Evolutionary conservation across 2,113 vertebrate species (phyloP).

Genomic region (Scatophagus argus): DNA sequence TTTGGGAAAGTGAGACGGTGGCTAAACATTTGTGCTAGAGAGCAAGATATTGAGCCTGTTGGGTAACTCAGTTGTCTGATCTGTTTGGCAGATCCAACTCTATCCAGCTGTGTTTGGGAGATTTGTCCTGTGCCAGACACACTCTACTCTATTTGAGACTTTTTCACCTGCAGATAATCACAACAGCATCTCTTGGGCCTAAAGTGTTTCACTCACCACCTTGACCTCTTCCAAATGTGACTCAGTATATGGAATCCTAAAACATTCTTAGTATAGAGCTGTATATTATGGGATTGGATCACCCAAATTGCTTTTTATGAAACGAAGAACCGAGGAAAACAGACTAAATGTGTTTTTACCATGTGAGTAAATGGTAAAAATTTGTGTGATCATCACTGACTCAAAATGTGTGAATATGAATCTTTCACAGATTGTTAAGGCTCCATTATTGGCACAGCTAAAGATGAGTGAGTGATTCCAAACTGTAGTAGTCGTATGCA

Average conservation of each 20-base stretch:
- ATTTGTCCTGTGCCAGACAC: background rate
- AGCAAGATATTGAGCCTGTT: background rate
- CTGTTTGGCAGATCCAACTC: background rate
- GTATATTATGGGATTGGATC: background rate
- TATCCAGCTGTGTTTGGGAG: background rate
- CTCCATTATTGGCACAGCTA: constrained; percentile 29
- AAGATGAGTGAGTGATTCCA: constrained; percentile 30
- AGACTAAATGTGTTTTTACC: background rate
- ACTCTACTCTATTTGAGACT: background rate
- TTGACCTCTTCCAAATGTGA: background rate
- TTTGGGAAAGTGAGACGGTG: background rate
- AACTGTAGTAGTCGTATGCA: constrained; percentile 24
- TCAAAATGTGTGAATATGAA: background rate
- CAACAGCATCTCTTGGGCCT: background rate
- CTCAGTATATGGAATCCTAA: background rate
- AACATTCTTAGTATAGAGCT: background rate
- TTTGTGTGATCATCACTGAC: background rate
- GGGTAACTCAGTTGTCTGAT: background rate
- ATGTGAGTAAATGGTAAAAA: constrained; percentile 9
- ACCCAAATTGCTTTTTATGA: background rate
- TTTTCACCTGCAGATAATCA: background rate
- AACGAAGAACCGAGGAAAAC: background rate
- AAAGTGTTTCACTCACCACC: background rate
- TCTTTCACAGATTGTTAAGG: constrained; percentile 25
- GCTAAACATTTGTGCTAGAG: background rate